Conservation (phyloP, 2,888 invertebrate species). For the Polia nebulosa region DNA sequence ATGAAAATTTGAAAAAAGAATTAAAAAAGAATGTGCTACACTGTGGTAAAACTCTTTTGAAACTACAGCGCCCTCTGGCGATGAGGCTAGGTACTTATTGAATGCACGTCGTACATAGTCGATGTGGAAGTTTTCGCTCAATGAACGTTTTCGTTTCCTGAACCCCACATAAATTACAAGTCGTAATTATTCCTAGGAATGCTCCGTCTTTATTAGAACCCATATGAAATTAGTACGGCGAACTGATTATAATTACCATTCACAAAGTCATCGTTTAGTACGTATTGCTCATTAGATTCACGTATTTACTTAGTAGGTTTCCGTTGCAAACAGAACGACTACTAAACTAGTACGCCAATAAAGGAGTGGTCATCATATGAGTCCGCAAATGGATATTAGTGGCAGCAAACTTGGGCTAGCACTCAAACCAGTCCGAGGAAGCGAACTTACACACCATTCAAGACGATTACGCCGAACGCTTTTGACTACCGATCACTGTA, state of each 20-base stretch:
- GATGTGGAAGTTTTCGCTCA: slow-evolving; percentile 19
- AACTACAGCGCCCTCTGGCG: too few species aligned
- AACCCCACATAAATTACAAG: slow-evolving; percentile 28
- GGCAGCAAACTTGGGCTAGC: slow-evolving; percentile 56
- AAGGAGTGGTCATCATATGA: slow-evolving; percentile 63
- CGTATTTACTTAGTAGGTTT: slow-evolving; percentile 62
- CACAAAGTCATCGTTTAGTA: slow-evolving; percentile 65
- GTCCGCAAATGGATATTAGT: slow-evolving; percentile 60
- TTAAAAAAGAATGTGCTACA: too few species aligned
- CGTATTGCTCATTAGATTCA: slow-evolving; percentile 58
- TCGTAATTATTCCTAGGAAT: slow-evolving; percentile 37
- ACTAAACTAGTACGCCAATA: slow-evolving; percentile 52
- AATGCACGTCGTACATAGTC: too few species aligned
- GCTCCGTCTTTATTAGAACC: slow-evolving; percentile 47
- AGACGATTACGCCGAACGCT: slow-evolving; percentile 36
- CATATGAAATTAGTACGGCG: slow-evolving; percentile 49
- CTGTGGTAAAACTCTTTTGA: too few species aligned
- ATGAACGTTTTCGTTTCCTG: slow-evolving; percentile 15
- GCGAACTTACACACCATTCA: slow-evolving; percentile 49
- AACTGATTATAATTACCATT: slow-evolving; percentile 58
- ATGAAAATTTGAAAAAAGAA: too few species aligned
- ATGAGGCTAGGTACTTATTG: too few species aligned
- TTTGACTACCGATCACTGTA: slow-evolving; percentile 34
- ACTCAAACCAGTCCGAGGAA: slow-evolving; percentile 62
- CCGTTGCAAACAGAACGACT: slow-evolving; percentile 52